Evolutionary conservation across 2,888 invertebrate genomes (phyloP), one percentile per base, ranked within the genome.

Genomic region (Lasioglossum lativentre): DNA sequence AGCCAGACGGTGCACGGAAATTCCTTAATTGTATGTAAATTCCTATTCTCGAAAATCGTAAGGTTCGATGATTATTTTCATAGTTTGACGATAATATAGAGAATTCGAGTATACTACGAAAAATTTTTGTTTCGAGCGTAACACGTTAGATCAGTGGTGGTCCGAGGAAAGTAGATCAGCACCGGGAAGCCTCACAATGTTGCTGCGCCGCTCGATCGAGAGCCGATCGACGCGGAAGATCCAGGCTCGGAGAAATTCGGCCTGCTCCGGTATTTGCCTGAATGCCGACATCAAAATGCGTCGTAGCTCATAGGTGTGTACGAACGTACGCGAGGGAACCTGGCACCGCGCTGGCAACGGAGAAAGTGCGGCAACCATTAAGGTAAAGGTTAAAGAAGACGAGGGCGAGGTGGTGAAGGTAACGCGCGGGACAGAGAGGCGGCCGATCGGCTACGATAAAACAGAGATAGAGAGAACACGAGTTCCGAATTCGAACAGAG

Each of bases 331-430:
- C 87, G 85, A 82, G 80, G 81, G 80, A 86, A 90, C 89, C 91
- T 91, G 92, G 90, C 86, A 91, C 82, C 86, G 87, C 85, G 85
- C 82, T 81, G 88, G 87, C 88, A 90, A 87, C 91, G 93, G 94
- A 93, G 94, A 94, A 94, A 94, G 94, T 94, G 94, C 93, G 92
- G 90, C 90, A 85, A 90, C 92, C 91, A 93, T 94, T 92, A 94
- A 94, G 94, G 93, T 94, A 94, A 93, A 94, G 93, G 93, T 93
- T 93, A 93, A 92, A 92, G 92, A 92, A 90, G 90, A 92, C 88
- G 93, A 90, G 89, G 89, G 88, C 74, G 75, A 75, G 59, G 71
- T 47, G 30, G 66, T 52, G 75, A 42, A 30, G 70, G 34, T 40
- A 40, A 27, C 72, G 74, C 70, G 56, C 30, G 75, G 38, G 30